Evolutionary conservation across 2,888 invertebrate species (phyloP).

Genomic region (Archips xylosteana): DNA sequence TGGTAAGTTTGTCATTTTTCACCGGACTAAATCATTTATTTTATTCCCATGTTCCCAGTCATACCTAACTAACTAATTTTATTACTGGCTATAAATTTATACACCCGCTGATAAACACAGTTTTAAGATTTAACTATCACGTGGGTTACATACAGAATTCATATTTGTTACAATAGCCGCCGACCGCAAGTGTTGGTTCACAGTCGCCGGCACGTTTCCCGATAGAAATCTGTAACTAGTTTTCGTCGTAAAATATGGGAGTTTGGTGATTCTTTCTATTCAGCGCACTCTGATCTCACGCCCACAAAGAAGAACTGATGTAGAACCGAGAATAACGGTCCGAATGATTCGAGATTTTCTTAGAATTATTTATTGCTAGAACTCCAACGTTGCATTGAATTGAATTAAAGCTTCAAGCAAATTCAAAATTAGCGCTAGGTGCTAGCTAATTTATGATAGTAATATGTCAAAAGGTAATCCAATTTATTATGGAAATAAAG

Average conservation of each 20-base stretch:
- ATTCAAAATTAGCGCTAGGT: not conserved
- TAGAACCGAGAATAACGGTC: slow-evolving; percentile 40
- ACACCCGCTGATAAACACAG: not conserved
- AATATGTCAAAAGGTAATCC: not conserved
- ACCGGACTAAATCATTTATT: no score
- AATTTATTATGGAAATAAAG: slow-evolving; percentile 1
- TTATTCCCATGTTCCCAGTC: no score
- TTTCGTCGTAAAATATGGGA: slow-evolving; percentile 50
- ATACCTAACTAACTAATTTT: no score
- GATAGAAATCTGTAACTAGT: slow-evolving; percentile 28
- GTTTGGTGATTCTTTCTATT: slow-evolving; percentile 50
- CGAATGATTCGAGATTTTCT: slow-evolving; percentile 21
- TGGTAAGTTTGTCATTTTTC: no score
- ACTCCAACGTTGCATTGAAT: slow-evolving; percentile 10
- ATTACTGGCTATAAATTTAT: not conserved
- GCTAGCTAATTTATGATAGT: slow-evolving; percentile 1
- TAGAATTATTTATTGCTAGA: slow-evolving; percentile 20
- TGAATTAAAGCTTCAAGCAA: slow-evolving; percentile 6
- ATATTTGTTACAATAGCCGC: slow-evolving; percentile 8
- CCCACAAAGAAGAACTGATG: slow-evolving; percentile 47
- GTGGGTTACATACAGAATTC: not conserved
- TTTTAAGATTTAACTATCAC: not conserved
- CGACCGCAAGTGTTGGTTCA: slow-evolving; percentile 1
- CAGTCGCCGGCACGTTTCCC: slow-evolving; percentile 11
- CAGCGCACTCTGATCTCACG: slow-evolving; percentile 47